phyloP scores from a whole-genome alignment of 1,140 invertebrate species.

The Nilaparvata lugens region DNA sequence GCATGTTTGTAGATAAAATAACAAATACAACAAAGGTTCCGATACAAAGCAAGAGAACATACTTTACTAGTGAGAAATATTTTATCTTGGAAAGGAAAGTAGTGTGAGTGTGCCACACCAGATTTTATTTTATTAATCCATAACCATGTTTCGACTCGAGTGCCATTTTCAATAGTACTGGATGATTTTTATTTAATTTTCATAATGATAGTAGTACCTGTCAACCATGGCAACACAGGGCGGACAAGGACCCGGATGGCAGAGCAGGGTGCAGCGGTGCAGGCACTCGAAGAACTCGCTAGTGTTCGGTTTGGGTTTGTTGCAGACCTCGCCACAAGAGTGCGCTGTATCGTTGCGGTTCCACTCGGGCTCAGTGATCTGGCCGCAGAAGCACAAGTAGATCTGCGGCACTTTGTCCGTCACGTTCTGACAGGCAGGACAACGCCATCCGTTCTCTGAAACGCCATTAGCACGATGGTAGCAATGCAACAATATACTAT shows the following conservation, averaged over 20 bases:
- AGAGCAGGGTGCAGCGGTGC: constrained; percentile 78
- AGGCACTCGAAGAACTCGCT: constrained; percentile 42
- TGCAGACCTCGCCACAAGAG: constrained; percentile 80
- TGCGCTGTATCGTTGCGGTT: constrained; percentile 69
- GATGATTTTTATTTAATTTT: no score
- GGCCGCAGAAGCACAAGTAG: constrained; percentile 80
- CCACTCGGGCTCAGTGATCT: constrained; percentile 56
- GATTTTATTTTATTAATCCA: no score
- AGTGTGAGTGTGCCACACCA: no score
- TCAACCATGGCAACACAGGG: constrained; percentile 43
- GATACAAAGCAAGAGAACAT: no score
- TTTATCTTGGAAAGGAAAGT: no score
- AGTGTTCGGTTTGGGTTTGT: constrained; percentile 43
- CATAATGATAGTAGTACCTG: constrained; percentile 21
- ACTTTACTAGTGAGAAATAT: no score
- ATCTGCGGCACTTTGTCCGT: constrained; percentile 53
- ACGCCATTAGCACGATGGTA: no score
- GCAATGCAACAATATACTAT: no score
- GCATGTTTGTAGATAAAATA: no score
- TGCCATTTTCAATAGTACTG: no score
- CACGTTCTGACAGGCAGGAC: constrained; percentile 81
- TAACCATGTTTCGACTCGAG: no score
- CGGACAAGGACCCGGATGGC: constrained; percentile 86
- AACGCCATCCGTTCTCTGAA: constrained; percentile 75
- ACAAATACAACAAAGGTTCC: no score